Percentiles rank a stretch among this genome's conserved stretches.
Evolutionary conservation across 2,113 vertebrate genomes (phyloP).

Genomic region (Glareola pratincola): DNA sequence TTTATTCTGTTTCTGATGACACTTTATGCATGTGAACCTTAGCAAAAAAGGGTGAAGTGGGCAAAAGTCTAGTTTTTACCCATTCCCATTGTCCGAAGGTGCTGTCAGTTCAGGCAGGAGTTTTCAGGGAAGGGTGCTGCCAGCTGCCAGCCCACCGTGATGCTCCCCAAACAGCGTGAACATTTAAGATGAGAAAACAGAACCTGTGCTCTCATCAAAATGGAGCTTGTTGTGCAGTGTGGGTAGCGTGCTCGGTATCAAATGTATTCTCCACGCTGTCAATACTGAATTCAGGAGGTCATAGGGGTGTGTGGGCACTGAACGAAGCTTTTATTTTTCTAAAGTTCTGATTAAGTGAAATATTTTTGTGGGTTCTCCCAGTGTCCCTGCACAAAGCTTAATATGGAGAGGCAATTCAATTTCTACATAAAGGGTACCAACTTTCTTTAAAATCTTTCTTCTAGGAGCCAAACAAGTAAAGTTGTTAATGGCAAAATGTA

Average conservation of each 20-base stretch:
- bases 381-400: not conserved
- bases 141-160: accelerated
- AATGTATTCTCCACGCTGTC: not conserved
- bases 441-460: not conserved
- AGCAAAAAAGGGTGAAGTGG: not conserved
- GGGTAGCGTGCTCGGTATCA: not conserved
- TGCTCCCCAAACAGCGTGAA: accelerated
- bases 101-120: not conserved
- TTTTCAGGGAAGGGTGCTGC: not conserved
- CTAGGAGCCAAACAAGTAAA: not conserved
- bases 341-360: not conserved
- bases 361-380: not conserved
- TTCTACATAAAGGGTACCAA: not conserved
- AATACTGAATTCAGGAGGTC: not conserved
- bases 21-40: not conserved
- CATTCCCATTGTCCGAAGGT: accelerated
- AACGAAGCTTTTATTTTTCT: not conserved
- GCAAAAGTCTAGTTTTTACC: not conserved
- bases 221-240: not conserved
- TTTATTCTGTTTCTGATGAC: not conserved
- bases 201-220: not conserved
- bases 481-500: not conserved
- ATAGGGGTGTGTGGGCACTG: not conserved
- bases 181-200: not conserved
- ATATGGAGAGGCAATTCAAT: not conserved